Percentiles rank a stretch among this genome's conserved stretches.
phyloP scores from a whole-genome alignment of 2,113 vertebrate species.

The Saccopteryx leptura region DNA sequence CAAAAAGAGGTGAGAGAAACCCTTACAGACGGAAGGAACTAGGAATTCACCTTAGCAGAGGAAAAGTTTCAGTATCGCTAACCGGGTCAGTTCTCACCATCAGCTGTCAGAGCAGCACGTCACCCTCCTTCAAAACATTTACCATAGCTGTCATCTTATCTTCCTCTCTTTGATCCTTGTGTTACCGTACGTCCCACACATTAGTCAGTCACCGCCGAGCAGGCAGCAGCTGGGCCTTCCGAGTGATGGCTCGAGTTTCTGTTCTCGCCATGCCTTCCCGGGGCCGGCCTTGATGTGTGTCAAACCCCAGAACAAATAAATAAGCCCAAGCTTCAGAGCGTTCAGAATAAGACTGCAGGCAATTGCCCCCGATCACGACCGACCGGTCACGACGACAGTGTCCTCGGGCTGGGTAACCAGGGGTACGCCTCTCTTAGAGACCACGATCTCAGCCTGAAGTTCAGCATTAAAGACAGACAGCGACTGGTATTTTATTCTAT shows the following conservation, averaged over 20 bases:
- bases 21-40: background rate
- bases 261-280: background rate
- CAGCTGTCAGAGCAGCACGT: background rate
- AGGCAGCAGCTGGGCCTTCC: background rate
- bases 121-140: background rate
- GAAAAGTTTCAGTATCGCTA: accelerated
- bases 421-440: background rate
- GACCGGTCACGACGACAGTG: background rate
- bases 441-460: background rate
- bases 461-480: constrained; percentile 48
- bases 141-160: accelerated
- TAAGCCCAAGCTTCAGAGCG: background rate
- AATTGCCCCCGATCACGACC: accelerated
- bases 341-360: background rate
- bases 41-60: background rate
- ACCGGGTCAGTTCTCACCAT: accelerated
- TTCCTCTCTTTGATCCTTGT: background rate
- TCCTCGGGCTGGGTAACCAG: background rate
- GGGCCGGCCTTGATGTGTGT: too few relatives aligned
- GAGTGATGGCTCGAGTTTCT: accelerated
- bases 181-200: background rate
- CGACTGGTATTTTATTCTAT: background rate
- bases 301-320: background rate
- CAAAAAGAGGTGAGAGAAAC: background rate
- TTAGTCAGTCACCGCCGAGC: background rate